phyloP scores from a whole-genome alignment of 2,113 vertebrate species.

The Mandrillus leucophaeus region DNA sequence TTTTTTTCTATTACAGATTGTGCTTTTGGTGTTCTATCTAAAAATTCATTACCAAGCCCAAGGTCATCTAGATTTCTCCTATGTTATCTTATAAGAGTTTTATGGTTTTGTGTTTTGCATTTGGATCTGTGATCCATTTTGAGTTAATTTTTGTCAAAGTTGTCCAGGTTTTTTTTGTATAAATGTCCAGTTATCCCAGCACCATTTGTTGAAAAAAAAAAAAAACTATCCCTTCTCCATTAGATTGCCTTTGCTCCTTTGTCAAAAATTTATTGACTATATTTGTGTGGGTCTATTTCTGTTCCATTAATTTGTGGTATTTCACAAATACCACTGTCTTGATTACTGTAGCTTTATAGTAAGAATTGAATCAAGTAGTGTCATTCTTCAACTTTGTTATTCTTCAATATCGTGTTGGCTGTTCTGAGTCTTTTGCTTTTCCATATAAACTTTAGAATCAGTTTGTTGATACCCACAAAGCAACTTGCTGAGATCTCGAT shows the following conservation, averaged over 20 bases:
- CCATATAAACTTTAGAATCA: background rate
- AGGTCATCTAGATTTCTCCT: background rate
- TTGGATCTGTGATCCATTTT: constrained; percentile 8
- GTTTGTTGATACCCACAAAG: background rate
- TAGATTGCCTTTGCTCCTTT: background rate
- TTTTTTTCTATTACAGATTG: background rate
- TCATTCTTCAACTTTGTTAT: constrained; percentile 9
- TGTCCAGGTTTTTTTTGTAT: background rate
- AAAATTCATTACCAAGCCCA: background rate
- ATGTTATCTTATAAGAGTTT: background rate
- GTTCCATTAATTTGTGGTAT: background rate
- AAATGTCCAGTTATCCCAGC: background rate
- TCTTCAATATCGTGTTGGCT: constrained; percentile 8
- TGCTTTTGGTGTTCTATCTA: constrained; percentile 1
- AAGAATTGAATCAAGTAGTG: background rate
- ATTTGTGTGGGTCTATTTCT: background rate
- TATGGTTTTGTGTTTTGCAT: constrained; percentile 4
- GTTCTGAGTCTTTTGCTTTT: constrained; percentile 25
- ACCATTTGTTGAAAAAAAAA: background rate
- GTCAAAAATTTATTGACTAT: background rate
- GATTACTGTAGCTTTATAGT: constrained; percentile 9
- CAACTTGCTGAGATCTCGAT: background rate
- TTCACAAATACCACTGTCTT: background rate
- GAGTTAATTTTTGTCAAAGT: constrained; percentile 5
- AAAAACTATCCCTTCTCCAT: background rate